Evolutionary conservation across 2,113 vertebrate species (phyloP).

Genomic region (Heptranchias perlo): DNA sequence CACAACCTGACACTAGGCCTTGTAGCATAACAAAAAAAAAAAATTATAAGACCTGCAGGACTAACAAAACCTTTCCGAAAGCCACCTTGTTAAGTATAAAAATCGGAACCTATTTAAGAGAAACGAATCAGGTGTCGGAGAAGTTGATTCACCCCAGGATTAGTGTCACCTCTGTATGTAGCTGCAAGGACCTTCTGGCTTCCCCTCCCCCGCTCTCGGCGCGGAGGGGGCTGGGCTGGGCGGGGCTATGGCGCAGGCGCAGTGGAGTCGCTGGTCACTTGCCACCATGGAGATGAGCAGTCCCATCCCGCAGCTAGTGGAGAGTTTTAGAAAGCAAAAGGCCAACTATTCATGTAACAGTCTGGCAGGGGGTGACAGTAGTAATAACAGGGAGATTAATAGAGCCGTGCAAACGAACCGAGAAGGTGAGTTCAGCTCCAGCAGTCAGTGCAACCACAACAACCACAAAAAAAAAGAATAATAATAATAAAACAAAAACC

Average conservation of each 20-base stretch:
- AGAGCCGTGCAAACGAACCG: conserved; percentile 36
- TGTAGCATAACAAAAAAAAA: no score
- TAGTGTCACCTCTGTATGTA: no score
- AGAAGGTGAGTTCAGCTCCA: conserved; percentile 36
- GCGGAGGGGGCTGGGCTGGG: no score
- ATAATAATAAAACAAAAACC: neutral
- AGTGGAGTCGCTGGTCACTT: neutral
- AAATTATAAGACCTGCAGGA: no score
- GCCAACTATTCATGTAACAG: conserved; percentile 13
- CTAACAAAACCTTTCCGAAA: no score
- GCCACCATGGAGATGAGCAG: conserved; percentile 22
- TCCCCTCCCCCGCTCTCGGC: no score
- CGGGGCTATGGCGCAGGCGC: neutral
- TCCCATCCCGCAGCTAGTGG: conserved; percentile 35
- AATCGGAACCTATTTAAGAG: no score
- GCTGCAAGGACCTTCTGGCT: no score
- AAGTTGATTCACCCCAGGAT: no score
- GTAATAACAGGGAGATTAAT: conserved; percentile 35
- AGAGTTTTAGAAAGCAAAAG: conserved; percentile 32
- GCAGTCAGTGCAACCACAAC: conserved; percentile 5
- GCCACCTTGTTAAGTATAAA: no score
- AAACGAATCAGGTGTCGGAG: no score
- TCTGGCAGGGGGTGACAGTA: conserved; percentile 34
- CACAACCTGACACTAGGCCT: no score
- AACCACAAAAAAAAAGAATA: neutral